These are phyloP conservation scores for Ia io DNA, from an alignment of 2,113 vertebrate genomes.

Conservation along the genomic window DNA sequence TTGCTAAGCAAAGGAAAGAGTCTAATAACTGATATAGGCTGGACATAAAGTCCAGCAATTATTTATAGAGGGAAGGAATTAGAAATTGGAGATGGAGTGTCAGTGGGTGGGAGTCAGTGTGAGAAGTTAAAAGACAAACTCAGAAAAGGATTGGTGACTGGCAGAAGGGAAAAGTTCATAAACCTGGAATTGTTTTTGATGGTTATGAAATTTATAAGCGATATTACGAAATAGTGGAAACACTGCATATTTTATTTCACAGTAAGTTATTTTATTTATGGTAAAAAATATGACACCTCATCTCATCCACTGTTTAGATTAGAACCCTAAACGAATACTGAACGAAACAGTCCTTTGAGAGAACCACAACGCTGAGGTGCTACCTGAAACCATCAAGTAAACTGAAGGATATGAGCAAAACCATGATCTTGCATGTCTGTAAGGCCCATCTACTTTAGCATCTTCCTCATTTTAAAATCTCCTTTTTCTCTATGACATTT, in stretches of 20 bases:
- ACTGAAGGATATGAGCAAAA: background rate
- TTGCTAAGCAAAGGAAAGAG: background rate
- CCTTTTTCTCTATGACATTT: constrained; percentile 11
- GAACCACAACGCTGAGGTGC: background rate
- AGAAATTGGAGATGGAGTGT: background rate
- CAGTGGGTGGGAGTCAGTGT: background rate
- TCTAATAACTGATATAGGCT: background rate
- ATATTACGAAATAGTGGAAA: background rate
- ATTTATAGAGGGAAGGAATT: background rate
- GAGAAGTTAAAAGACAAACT: background rate
- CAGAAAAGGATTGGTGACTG: background rate
- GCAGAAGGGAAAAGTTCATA: background rate
- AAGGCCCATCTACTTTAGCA: background rate
- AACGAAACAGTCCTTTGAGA: background rate
- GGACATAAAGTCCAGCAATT: background rate
- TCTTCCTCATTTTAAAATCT: background rate
- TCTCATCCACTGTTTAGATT: background rate
- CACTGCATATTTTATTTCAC: background rate
- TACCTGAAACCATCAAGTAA: background rate
- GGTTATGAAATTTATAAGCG: background rate
- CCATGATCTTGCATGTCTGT: background rate
- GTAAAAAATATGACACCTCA: background rate
- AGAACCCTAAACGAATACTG: background rate
- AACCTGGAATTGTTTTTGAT: background rate
- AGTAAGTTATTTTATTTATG: background rate